Evolutionary conservation across 2,797 vertebrate species (phyloP).

Genomic region (Hippoglossus hippoglossus): DNA sequence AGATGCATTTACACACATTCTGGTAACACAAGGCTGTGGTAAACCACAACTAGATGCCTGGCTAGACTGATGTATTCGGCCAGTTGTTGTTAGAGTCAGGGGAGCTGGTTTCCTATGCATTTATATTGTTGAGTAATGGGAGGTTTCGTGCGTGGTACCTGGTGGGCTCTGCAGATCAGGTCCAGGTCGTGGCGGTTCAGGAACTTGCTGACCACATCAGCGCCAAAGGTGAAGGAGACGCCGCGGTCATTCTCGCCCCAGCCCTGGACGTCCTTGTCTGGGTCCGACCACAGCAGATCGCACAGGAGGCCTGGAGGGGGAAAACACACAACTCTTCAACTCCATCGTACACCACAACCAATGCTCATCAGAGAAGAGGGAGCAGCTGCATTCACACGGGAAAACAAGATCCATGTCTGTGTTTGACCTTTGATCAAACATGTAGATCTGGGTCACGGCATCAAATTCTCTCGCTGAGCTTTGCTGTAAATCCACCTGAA

Average conservation of each 20-base stretch:
- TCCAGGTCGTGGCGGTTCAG: slow-evolving; percentile 97
- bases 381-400: background rate
- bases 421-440: background rate
- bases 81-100: too few relatives aligned
- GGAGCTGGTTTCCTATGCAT: background rate
- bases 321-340: background rate
- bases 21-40: background rate
- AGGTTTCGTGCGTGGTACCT: slow-evolving; percentile 75
- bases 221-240: slow-evolving; percentile 96
- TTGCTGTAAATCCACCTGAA: background rate
- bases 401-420: background rate
- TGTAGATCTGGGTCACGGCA: background rate
- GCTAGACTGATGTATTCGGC: too few relatives aligned
- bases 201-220: slow-evolving; percentile 97
- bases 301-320: slow-evolving; percentile 88
- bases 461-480: too few relatives aligned
- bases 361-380: too few relatives aligned
- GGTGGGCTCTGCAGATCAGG: slow-evolving; percentile 96
- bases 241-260: slow-evolving; percentile 98
- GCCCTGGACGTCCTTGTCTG: slow-evolving; percentile 97
- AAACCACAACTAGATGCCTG: background rate
- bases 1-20: background rate
- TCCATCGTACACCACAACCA: too few relatives aligned
- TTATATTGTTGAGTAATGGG: background rate
- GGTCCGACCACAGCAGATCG: slow-evolving; percentile 96